These are phyloP conservation scores for Brachystomella parvula DNA, from an alignment of 1,140 invertebrate species.

Conservation along the genomic window DNA sequence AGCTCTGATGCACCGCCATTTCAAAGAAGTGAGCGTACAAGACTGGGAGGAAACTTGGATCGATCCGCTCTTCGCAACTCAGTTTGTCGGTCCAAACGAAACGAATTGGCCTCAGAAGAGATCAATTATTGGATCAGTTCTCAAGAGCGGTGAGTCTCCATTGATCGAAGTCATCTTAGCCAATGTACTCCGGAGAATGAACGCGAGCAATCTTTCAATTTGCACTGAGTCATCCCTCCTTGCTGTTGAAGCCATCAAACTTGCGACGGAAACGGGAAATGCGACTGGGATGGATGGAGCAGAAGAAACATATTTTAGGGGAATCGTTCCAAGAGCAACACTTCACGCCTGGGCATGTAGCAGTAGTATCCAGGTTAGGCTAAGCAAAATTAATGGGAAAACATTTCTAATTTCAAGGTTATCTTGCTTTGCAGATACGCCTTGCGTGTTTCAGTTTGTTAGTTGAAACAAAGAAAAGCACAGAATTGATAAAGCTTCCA, in stretches of 20 bases:
- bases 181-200: background rate
- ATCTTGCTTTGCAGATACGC: conserved; percentile 43
- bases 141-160: conserved; percentile 1
- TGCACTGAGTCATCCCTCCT: conserved; percentile 23
- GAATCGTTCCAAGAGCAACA: conserved; percentile 21
- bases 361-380: conserved; percentile 19
- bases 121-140: conserved; percentile 17
- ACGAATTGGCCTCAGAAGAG: conserved; percentile 34
- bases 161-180: background rate
- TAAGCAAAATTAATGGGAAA: background rate
- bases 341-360: conserved; percentile 19
- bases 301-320: conserved; percentile 19
- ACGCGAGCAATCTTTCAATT: background rate
- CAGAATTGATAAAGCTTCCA: conserved; percentile 47
- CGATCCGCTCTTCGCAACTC: conserved; percentile 22
- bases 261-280: conserved; percentile 23
- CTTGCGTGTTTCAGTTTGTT: conserved; percentile 57
- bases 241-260: conserved; percentile 30
- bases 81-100: conserved; percentile 18
- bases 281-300: background rate
- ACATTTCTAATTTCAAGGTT: background rate
- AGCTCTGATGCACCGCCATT: conserved; percentile 23
- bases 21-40: background rate
- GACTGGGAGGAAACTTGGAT: conserved; percentile 25
- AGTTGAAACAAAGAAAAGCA: conserved; percentile 65